Base-by-base conservation (phyloP, 2,113 vertebrate genomes). In the Leucosticte australis region DNA sequence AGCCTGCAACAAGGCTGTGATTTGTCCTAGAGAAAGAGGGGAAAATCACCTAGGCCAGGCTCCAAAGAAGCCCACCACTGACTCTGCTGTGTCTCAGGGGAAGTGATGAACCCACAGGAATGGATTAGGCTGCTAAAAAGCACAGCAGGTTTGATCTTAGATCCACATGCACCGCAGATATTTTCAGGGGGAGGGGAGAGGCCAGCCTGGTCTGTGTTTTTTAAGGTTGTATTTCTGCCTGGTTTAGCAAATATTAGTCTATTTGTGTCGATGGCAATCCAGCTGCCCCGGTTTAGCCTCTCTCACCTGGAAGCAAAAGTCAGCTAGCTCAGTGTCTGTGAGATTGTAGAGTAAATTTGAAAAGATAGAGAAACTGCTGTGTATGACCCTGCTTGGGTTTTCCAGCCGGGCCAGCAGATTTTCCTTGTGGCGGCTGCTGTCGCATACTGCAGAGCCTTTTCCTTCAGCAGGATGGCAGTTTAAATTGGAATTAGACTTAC, bases 401-500 rank as follows among this genome's bases (percentile, higher is more conserved):
- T 87, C 78, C 65, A 47, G 52, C 9, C 3, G 0, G 26, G 65
- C 31, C 42, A 83, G 70, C 37, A 80, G 79, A 55, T 89, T 91
- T 95, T 81, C 85, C 80, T 62, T 41, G 77, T 28, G 56, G 30
- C 3, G 1, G 86, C 86, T 77, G 78, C 68, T 0, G 0, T 42
- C 41, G 73, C 37, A 24, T 20, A 63, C 83, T 68, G 78, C 80
- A 47, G 91, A 73, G 59, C 77, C 53, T 63, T 77, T 95, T 96
- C 50, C 91, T 94, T 88, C 10, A 2, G 90, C 94, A 98, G 97
- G 95, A 96, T 91, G 21, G 53, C 19, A 22, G 55, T 56, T 56
- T 56, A 56, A 56, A 56, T n/a, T 56, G 20, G 97, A 98, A 90
- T 53, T 77, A 90, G 93, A 80, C 13, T 3, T 7, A 44, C 1